phyloP scores from a whole-genome alignment of 2,113 vertebrate species.

The Aleadryas rufinucha region DNA sequence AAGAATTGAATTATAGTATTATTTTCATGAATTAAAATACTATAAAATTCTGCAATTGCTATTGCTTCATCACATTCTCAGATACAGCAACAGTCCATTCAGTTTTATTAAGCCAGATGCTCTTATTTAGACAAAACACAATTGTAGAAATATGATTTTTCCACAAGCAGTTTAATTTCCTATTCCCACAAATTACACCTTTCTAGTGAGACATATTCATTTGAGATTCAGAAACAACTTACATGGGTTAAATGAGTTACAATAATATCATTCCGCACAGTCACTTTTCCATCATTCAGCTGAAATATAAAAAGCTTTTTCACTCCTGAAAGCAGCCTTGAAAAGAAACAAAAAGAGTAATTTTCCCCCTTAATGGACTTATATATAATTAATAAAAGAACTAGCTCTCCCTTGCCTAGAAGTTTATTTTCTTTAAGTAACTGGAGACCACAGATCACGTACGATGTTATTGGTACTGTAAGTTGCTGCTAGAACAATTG shows the following conservation, averaged over 20 bases:
- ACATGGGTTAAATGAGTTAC: conserved; percentile 95
- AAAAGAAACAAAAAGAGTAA: conserved; percentile 38
- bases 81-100: not conserved
- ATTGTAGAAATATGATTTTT: not conserved
- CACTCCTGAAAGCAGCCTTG: conserved; percentile 94
- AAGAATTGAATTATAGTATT: not conserved
- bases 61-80: not conserved
- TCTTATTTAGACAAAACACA: not conserved
- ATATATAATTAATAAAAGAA: not conserved
- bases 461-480: accelerated
- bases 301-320: conserved; percentile 97
- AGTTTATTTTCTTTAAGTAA: not conserved
- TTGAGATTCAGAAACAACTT: conserved; percentile 58
- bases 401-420: not conserved
- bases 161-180: not conserved
- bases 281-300: conserved; percentile 88
- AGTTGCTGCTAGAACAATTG: not conserved
- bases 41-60: not conserved
- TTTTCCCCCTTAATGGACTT: not conserved
- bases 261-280: conserved; percentile 87
- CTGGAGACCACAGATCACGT: not conserved
- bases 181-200: not conserved
- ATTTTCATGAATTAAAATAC: not conserved
- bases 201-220: not conserved
- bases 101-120: not conserved